Evolutionary conservation across 2,888 invertebrate genomes (phyloP).

Genomic region (Sarcophaga rosellei): DNA sequence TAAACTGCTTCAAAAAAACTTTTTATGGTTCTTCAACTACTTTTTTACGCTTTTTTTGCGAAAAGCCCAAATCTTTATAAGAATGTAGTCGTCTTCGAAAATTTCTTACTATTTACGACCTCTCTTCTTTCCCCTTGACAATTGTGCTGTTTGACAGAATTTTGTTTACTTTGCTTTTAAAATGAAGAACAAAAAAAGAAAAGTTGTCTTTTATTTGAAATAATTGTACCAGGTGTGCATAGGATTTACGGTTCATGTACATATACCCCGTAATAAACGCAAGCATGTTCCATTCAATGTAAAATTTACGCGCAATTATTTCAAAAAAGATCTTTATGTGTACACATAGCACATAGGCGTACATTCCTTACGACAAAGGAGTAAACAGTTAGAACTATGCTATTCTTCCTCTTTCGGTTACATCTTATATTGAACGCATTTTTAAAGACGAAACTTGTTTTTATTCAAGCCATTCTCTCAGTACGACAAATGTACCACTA

Average conservation of each 20-base stretch:
- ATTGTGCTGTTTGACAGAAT: not conserved
- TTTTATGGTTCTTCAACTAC: too few relatives aligned
- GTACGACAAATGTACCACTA: constrained; percentile 61
- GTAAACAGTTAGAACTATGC: constrained; percentile 19
- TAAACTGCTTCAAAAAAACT: too few relatives aligned
- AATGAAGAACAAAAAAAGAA: constrained; percentile 33
- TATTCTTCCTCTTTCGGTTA: constrained; percentile 25
- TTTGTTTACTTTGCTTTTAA: constrained; percentile 16
- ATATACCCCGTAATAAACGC: constrained; percentile 42
- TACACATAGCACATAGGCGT: not conserved
- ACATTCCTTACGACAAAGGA: constrained; percentile 35
- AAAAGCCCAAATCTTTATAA: too few relatives aligned
- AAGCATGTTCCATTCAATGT: constrained; percentile 59
- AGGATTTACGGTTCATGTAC: constrained; percentile 65
- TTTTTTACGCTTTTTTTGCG: too few relatives aligned
- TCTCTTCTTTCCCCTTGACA: not conserved
- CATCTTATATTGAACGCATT: not conserved
- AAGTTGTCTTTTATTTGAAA: constrained; percentile 21
- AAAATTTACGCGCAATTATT: constrained; percentile 61
- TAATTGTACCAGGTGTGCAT: constrained; percentile 60
- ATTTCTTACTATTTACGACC: not conserved
- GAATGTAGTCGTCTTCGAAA: too few relatives aligned
- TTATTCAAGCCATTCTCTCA: constrained; percentile 36
- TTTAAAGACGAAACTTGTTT: constrained; percentile 41
- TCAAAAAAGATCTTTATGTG: constrained; percentile 16